phyloP scores from a whole-genome alignment of 2,888 invertebrate genomes.

The Laspeyria flexula region DNA sequence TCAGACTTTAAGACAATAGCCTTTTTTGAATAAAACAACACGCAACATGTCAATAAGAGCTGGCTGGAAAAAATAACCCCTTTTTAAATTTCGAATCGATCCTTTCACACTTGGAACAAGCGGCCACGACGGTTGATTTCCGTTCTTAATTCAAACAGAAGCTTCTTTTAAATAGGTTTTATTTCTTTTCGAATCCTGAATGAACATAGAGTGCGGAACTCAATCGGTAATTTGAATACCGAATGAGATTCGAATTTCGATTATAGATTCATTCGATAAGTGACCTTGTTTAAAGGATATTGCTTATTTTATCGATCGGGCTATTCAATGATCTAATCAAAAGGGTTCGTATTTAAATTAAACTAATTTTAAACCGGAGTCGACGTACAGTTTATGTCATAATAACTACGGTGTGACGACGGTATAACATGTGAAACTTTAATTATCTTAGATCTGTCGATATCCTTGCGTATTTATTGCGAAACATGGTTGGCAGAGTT shows the following conservation, averaged over 20 bases:
- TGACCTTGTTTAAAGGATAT: conserved; percentile 83
- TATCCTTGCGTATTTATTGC: conserved; percentile 44
- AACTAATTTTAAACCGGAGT: conserved; percentile 42
- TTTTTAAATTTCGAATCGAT: conserved; percentile 79
- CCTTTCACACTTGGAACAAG: conserved; percentile 84
- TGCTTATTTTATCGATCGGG: conserved; percentile 79
- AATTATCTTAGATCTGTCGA: conserved; percentile 51
- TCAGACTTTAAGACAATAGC: conserved; percentile 53
- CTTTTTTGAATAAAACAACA: conserved; percentile 60
- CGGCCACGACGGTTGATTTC: conserved; percentile 82
- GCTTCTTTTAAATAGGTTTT: conserved; percentile 72
- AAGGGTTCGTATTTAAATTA: conserved; percentile 46
- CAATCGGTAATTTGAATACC: conserved; percentile 78
- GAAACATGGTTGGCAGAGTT: conserved; percentile 32
- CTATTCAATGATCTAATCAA: conserved; percentile 71
- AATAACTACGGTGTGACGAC: conserved; percentile 32
- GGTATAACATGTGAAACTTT: conserved; percentile 44
- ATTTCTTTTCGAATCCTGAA: conserved; percentile 68
- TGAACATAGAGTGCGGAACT: conserved; percentile 67
- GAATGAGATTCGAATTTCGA: conserved; percentile 79
- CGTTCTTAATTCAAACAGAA: conserved; percentile 83
- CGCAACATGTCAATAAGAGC: conserved; percentile 77
- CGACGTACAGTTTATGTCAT: conserved; percentile 36
- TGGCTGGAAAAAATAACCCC: conserved; percentile 66
- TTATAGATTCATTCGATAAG: conserved; percentile 85